phyloP scores from a whole-genome alignment of 2,888 invertebrate genomes.

The Electrophaes corylata region DNA sequence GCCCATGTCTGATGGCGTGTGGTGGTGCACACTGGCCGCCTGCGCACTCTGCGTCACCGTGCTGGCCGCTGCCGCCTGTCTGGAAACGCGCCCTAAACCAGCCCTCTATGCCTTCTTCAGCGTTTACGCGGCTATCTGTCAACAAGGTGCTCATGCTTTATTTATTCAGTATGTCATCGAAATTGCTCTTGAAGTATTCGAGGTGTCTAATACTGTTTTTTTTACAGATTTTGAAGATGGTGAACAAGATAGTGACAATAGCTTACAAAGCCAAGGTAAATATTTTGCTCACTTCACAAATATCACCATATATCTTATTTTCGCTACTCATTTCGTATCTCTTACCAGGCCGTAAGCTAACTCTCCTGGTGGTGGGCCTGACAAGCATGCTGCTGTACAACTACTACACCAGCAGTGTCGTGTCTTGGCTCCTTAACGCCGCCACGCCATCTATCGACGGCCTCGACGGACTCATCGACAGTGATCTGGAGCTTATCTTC shows the following conservation, averaged over 20 bases:
- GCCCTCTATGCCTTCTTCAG: slow-evolving; percentile 63
- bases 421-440: slow-evolving; percentile 83
- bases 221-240: slow-evolving; percentile 72
- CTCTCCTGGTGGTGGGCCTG: slow-evolving; percentile 64
- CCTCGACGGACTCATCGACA: slow-evolving; percentile 76
- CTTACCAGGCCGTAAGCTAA: slow-evolving; percentile 60
- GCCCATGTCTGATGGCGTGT: slow-evolving; percentile 72
- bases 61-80: slow-evolving; percentile 60
- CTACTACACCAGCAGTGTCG: slow-evolving; percentile 85
- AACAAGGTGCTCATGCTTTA: too few species aligned
- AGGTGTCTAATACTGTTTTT: neutral
- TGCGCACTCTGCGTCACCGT: slow-evolving; percentile 57
- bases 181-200: too few species aligned
- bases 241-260: slow-evolving; percentile 46
- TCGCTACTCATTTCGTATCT: neutral
- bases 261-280: slow-evolving; percentile 64
- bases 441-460: slow-evolving; percentile 72
- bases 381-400: slow-evolving; percentile 82
- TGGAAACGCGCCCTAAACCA: slow-evolving; percentile 60
- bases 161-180: too few species aligned
- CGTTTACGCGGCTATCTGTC: slow-evolving; percentile 69
- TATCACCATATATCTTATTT: neutral
- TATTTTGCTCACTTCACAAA: neutral
- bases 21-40: slow-evolving; percentile 65
- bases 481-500: slow-evolving; percentile 77